Evolutionary conservation across 2,113 vertebrate species (phyloP).

Genomic region (Sinocyclocheilus rhinocerous): DNA sequence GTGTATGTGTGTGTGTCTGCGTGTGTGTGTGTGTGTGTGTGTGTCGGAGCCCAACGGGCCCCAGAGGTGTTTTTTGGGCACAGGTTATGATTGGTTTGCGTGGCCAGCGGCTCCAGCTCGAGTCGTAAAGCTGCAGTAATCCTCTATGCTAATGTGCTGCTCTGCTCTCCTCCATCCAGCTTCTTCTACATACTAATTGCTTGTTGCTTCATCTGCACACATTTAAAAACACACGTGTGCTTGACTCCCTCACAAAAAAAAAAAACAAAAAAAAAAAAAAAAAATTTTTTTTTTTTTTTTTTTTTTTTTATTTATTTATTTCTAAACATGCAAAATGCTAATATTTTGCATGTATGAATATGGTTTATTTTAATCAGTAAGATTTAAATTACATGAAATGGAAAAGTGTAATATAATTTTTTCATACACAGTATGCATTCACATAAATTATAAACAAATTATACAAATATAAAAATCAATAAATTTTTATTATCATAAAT

Average conservation of each 20-base stretch:
- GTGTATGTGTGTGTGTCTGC: no score
- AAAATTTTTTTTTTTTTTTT: no score
- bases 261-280: background rate
- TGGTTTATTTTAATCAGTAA: background rate
- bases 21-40: background rate
- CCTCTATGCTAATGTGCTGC: conserved; percentile 45
- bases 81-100: conserved; percentile 45
- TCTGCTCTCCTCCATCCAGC: conserved; percentile 12
- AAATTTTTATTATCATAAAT: no score
- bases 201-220: conserved; percentile 14
- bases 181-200: conserved; percentile 31
- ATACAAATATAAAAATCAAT: no score
- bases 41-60: conserved; percentile 24
- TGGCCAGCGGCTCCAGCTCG: conserved; percentile 40
- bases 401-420: no score
- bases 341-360: background rate
- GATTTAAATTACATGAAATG: no score
- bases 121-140: conserved; percentile 57
- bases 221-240: background rate
- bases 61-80: conserved; percentile 46
- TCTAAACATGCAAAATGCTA: no score
- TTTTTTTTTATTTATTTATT: no score
- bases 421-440: no score
- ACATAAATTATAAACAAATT: no score
- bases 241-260: background rate